A percentile compares a stretch with the other conserved stretches of the same genome.
Evolutionary conservation across 2,113 vertebrate species (phyloP).

Genomic region (Sinocyclocheilus maitianheensis): DNA sequence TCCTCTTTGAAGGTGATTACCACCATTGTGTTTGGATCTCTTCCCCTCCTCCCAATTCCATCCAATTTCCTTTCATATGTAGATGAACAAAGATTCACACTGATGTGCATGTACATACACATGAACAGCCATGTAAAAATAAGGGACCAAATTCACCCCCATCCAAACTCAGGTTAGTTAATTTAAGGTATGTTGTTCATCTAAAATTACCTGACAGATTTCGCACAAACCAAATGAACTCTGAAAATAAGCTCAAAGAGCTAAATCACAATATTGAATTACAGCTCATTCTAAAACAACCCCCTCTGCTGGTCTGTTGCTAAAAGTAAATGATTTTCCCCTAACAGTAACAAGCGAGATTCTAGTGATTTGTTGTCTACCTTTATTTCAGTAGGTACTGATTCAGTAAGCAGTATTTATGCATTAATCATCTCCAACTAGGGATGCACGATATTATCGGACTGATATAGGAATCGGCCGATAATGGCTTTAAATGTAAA

Average conservation of each 20-base stretch:
- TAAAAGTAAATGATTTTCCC: not conserved
- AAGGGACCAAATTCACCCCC: not conserved
- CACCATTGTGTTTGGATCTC: constrained; percentile 58
- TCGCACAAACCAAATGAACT: not conserved
- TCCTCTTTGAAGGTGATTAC: constrained; percentile 61
- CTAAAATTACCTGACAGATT: not conserved
- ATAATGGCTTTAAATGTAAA: too few relatives aligned
- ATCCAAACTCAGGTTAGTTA: not conserved
- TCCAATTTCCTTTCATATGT: constrained; percentile 37
- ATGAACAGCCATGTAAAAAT: constrained; percentile 3
- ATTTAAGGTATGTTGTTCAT: not conserved
- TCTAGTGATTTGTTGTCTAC: not conserved
- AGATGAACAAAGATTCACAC: constrained; percentile 35
- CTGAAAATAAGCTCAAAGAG: not conserved
- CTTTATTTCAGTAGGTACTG: not conserved
- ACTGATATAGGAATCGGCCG: too few relatives aligned
- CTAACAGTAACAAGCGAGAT: not conserved
- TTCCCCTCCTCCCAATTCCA: constrained; percentile 34
- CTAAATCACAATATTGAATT: not conserved
- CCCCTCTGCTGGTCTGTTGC: constrained; percentile 49
- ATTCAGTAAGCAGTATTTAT: not conserved
- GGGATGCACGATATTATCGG: too few relatives aligned
- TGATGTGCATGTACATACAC: not conserved
- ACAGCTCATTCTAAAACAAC: constrained; percentile 26
- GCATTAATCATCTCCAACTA: not conserved